Conservation (phyloP, 37 sponge, comb jelly and placozoan genomes). For the Tethya wilhelma region DNA sequence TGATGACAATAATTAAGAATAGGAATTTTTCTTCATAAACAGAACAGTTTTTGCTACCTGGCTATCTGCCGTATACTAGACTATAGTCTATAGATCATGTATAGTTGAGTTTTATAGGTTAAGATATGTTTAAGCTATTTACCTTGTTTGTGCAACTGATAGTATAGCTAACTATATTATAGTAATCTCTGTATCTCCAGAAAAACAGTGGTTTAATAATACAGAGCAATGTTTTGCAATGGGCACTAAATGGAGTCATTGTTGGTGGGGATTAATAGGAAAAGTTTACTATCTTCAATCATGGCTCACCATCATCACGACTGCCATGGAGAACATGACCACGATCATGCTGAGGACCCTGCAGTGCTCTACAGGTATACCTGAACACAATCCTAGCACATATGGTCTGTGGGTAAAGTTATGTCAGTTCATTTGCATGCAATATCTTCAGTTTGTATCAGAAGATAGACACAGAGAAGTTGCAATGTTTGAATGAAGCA, state of each 20-base stretch:
- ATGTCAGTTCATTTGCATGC: neutral
- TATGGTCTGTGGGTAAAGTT: neutral
- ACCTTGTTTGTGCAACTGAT: too few relatives aligned
- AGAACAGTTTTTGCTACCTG: neutral
- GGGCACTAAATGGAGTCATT: too few relatives aligned
- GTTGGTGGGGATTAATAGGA: too few relatives aligned
- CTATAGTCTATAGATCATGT: too few relatives aligned
- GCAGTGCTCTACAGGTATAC: constrained; percentile 47
- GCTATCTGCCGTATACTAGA: too few relatives aligned
- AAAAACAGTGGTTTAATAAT: too few relatives aligned
- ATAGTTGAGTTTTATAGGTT: too few relatives aligned
- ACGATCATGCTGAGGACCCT: constrained; percentile 55
- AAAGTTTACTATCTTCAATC: neutral
- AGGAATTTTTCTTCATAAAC: too few relatives aligned
- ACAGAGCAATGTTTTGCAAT: too few relatives aligned
- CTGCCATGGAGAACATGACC: constrained; percentile 36
- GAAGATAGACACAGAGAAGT: constrained; percentile 85
- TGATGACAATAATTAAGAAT: constrained; percentile 2
- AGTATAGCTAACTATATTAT: too few relatives aligned
- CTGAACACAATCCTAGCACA: neutral
- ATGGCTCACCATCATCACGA: constrained; percentile 50
- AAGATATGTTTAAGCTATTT: too few relatives aligned
- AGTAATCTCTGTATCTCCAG: too few relatives aligned
- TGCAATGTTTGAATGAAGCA: constrained; percentile 91
- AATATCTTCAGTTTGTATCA: constrained; percentile 57